These are phyloP conservation scores for Cantharis lateralis DNA, from an alignment of 2,888 invertebrate genomes.

Conservation along the genomic window DNA sequence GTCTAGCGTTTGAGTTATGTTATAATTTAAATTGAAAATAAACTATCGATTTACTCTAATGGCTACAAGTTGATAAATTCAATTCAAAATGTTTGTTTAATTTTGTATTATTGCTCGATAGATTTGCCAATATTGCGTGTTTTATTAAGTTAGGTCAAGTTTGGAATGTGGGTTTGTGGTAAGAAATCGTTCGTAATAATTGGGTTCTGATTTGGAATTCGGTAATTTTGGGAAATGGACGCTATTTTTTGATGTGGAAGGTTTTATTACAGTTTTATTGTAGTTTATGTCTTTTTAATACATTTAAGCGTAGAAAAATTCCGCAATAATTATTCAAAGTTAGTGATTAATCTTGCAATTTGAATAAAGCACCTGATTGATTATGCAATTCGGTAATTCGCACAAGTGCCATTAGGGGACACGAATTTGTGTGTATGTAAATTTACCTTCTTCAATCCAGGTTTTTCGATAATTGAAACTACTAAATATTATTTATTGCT, in stretches of 20 bases:
- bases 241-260: not conserved
- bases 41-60: not conserved
- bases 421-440: not conserved
- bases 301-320: not conserved
- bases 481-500: not conserved
- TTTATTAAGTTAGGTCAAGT: slow-evolving; percentile 1
- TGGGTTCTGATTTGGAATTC: slow-evolving; percentile 16
- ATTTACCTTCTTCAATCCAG: not conserved
- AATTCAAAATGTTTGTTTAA: not conserved
- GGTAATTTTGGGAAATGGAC: not conserved
- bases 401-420: not conserved
- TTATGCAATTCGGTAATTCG: slow-evolving; percentile 2
- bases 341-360: not conserved
- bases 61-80: not conserved
- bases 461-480: not conserved
- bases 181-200: slow-evolving; percentile 17
- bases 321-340: not conserved
- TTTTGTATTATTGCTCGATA: not conserved
- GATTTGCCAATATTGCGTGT: not conserved
- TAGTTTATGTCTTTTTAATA: not conserved
- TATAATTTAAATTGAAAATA: not conserved
- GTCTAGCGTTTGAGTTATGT: not conserved
- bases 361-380: not conserved
- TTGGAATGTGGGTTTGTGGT: slow-evolving; percentile 7
- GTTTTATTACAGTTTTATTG: not conserved